These are phyloP conservation scores for Hofmannophila pseudospretella DNA, from an alignment of 2,888 invertebrate species.

Conservation along the genomic window DNA sequence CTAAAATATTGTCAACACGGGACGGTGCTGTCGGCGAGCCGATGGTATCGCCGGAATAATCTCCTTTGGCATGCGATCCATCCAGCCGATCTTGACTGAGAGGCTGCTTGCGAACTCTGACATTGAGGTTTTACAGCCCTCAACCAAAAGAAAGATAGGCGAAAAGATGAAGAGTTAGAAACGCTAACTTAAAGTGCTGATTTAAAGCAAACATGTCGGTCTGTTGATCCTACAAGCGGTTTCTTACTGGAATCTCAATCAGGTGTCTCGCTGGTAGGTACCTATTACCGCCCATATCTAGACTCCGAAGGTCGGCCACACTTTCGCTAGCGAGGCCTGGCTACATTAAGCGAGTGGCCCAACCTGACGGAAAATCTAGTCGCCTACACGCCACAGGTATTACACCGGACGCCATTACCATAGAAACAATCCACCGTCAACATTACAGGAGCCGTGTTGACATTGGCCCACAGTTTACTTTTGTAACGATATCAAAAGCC, in stretches of 20 bases:
- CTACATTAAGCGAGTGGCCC: slow-evolving; percentile 54
- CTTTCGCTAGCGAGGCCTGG: slow-evolving; percentile 61
- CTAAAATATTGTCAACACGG: slow-evolving; percentile 45
- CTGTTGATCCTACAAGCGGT: slow-evolving; percentile 14
- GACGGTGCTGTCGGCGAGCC: slow-evolving; percentile 27
- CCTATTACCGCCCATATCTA: slow-evolving; percentile 64
- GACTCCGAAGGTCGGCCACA: slow-evolving; percentile 69
- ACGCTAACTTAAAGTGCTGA: not conserved
- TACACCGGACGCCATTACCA: slow-evolving; percentile 48
- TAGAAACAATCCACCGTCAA: slow-evolving; percentile 52
- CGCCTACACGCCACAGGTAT: slow-evolving; percentile 48
- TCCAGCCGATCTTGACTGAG: slow-evolving; percentile 18
- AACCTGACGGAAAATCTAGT: slow-evolving; percentile 64
- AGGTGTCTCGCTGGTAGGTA: slow-evolving; percentile 54
- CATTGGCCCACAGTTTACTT: slow-evolving; percentile 68
- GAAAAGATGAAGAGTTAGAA: too few species aligned
- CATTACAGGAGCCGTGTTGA: slow-evolving; percentile 64
- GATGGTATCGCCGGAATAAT: slow-evolving; percentile 35
- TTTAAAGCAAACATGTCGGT: slow-evolving; percentile 2
- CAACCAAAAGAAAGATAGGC: not conserved
- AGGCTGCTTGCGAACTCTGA: slow-evolving; percentile 2
- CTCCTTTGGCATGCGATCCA: slow-evolving; percentile 37
- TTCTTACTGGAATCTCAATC: slow-evolving; percentile 45
- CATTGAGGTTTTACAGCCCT: not conserved
- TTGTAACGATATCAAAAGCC: slow-evolving; percentile 69